phyloP scores from a whole-genome alignment of 2,797 vertebrate species.

The Clarias laeviceps region DNA sequence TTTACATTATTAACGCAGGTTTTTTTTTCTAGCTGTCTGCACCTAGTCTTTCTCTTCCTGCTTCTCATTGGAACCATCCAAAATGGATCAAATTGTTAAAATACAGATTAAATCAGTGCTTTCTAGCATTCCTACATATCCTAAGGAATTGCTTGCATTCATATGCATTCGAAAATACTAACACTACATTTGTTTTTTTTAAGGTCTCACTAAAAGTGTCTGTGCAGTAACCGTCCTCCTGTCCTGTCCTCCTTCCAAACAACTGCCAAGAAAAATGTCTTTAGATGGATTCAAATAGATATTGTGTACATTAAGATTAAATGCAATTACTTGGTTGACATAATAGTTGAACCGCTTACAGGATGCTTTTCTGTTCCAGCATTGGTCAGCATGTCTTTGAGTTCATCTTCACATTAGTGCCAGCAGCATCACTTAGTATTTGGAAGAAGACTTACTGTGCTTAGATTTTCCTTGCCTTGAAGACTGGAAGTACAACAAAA shows the following conservation, averaged over 20 bases:
- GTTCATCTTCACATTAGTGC: conserved; percentile 3
- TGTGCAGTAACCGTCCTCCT: not conserved
- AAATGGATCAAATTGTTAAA: not conserved
- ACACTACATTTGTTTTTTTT: not conserved
- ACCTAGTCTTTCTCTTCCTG: not conserved
- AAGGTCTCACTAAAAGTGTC: not conserved
- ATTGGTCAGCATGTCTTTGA: conserved; percentile 30
- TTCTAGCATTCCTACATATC: not conserved
- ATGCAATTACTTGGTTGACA: not conserved
- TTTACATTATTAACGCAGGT: not conserved
- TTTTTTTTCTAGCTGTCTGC: not conserved
- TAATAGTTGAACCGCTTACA: conserved; percentile 24
- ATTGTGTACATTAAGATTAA: conserved; percentile 9
- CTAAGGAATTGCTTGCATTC: not conserved
- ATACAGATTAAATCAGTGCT: not conserved
- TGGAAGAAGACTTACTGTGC: not conserved
- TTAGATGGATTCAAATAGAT: conserved; percentile 18
- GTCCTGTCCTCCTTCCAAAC: conserved; percentile 9
- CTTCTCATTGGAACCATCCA: not conserved
- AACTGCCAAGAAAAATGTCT: conserved; percentile 6
- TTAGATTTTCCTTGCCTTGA: not conserved
- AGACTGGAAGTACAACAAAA: too few relatives aligned
- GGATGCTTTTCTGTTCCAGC: conserved; percentile 13
- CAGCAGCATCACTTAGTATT: conserved; percentile 8
- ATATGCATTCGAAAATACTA: not conserved